Evolutionary conservation across 2,797 vertebrate genomes (phyloP), one percentile per base, ranked within the genome.

Genomic region (Poecile montanus): DNA sequence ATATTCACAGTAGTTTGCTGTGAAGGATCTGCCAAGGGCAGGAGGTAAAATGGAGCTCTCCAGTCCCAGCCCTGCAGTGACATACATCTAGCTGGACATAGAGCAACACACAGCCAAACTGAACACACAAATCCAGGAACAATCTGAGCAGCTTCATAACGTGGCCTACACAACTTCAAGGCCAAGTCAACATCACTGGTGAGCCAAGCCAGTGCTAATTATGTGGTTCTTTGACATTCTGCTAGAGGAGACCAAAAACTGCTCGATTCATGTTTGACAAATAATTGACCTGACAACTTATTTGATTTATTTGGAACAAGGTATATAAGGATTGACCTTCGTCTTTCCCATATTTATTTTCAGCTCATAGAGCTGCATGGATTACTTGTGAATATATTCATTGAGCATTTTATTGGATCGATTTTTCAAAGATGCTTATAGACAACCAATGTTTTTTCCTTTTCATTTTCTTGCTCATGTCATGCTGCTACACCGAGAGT

Each of bases 331-430:
- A 73, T 53, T 89, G 60, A 66, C 76, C 54, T 94, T 94, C 54
- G 40, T 93, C 29, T 36, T 95, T 88, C 51, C 48, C 26, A 26
- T 65, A 73, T 68, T 82, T 85, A 62, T 91, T 89, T 95, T 54
- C 75, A 85, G 56, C 61, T 77, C 76, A 61, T 7, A 72, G 44
- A 77, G 58, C 57, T 75, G 53, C 60, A 72, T 62, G 66, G 88
- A 70, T 54, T 60, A 67, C 63, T 76, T 42, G 72, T 53, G 70
- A 91, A 93, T 85, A 63, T 47, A 91, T 85, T 79, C 51, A 91
- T 57, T 10, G 2, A 75, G 30, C 27, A 7, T 63, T 74, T 94
- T 62, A 71, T 54, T 93, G 68, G 71, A 85, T 82, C 2, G 0
- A 50, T 87, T 92, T 90, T 86, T 87, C 38, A 71, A 62, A 87